A percentile compares a stretch with the other conserved stretches of the same genome.
These are phyloP conservation scores for Linurgus olivaceus DNA, from an alignment of 2,797 vertebrate species.

Conservation along the genomic window DNA sequence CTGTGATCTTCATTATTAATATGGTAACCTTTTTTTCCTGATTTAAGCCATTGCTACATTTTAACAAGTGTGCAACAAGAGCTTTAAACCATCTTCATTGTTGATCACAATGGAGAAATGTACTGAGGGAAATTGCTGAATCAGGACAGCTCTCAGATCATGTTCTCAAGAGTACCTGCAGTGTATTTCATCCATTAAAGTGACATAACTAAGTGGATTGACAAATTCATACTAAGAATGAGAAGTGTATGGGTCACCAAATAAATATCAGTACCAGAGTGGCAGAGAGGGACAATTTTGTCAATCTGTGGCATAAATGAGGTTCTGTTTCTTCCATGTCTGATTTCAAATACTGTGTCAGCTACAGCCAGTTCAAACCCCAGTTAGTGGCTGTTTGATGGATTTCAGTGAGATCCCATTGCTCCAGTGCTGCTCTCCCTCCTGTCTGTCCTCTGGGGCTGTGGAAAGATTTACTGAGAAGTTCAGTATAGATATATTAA, in stretches of 20 bases:
- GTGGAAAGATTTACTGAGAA: background rate
- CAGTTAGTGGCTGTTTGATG: rapidly evolving
- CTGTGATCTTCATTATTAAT: background rate
- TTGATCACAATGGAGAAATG: background rate
- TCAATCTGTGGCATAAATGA: background rate
- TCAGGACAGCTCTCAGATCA: background rate
- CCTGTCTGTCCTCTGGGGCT: background rate
- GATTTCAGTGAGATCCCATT: background rate
- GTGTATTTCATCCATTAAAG: background rate
- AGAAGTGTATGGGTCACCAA: background rate
- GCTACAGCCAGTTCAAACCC: background rate
- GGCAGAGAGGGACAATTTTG: background rate
- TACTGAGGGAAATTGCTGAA: background rate
- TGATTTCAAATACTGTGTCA: background rate
- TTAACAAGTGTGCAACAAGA: background rate
- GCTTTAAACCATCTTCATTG: background rate
- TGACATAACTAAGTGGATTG: background rate
- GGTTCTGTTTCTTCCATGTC: background rate
- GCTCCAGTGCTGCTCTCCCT: background rate
- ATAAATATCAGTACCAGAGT: background rate
- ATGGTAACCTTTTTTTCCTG: background rate
- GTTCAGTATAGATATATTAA: background rate
- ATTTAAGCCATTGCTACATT: background rate
- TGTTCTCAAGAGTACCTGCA: background rate
- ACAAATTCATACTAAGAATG: background rate